Evolutionary conservation across 2,888 invertebrate species (phyloP).

Genomic region (Tetrapedia diversipes): DNA sequence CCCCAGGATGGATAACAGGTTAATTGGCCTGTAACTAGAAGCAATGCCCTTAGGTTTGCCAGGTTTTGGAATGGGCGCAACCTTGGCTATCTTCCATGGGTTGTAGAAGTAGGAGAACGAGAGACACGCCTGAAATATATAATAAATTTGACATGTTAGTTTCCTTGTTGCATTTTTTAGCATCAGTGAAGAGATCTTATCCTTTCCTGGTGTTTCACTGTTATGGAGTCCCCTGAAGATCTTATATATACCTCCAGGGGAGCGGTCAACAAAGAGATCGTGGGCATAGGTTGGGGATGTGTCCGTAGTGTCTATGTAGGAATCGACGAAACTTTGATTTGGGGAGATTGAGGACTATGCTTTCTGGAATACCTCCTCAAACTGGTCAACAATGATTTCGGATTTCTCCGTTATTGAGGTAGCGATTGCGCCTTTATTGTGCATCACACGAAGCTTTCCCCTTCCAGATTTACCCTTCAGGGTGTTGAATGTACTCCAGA

Average conservation of each 20-base stretch:
- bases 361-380: no score
- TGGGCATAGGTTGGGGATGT: no score
- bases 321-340: no score
- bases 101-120: background rate
- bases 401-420: no score
- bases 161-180: background rate
- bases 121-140: background rate
- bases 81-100: background rate
- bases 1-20: background rate
- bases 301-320: no score
- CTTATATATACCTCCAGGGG: background rate
- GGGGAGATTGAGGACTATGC: no score
- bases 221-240: no score
- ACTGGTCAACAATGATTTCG: no score
- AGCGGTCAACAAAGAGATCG: background rate
- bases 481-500: background rate
- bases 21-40: background rate
- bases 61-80: background rate
- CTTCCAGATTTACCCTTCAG: background rate
- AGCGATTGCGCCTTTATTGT: background rate
- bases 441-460: background rate
- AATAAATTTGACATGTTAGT: background rate
- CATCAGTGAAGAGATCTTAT: no score
- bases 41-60: background rate
- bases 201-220: no score